Percentiles rank a stretch among this genome's conserved stretches.
Evolutionary conservation across 2,797 vertebrate species (phyloP).

Genomic region (Harpagifer antarcticus): DNA sequence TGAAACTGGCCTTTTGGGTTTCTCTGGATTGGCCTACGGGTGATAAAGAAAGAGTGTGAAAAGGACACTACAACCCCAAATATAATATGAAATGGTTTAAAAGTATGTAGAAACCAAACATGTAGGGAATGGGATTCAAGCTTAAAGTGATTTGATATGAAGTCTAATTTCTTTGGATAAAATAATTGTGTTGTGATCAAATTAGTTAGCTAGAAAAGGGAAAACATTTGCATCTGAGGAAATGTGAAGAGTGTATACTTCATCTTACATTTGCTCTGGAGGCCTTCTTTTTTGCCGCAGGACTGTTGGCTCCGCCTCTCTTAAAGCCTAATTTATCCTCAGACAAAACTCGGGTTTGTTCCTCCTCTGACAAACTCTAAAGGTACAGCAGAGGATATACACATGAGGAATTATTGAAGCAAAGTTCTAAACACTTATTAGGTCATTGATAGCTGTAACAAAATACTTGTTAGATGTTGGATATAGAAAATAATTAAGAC

Average conservation of each 20-base stretch:
- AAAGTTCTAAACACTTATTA: fast-evolving
- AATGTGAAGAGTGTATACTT: not conserved
- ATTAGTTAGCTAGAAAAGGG: not conserved
- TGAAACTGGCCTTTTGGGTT: conserved; percentile 95
- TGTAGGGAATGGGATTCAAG: not conserved
- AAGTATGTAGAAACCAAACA: not conserved
- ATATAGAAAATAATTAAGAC: conserved; percentile 56
- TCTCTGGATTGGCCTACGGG: conserved; percentile 88
- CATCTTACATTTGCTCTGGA: conserved; percentile 88
- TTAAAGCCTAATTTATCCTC: conserved; percentile 94
- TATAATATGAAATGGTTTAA: not conserved
- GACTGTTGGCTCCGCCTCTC: conserved; percentile 85
- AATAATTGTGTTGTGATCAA: not conserved
- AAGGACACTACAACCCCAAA: not conserved
- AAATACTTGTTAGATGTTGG: too few species aligned
- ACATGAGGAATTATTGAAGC: not conserved
- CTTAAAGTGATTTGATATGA: not conserved
- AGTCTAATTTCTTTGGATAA: not conserved
- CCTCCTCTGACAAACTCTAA: conserved; percentile 94
- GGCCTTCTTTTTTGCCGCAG: conserved; percentile 89
- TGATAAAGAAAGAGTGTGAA: not conserved
- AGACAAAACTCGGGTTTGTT: conserved; percentile 93
- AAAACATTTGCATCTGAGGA: not conserved
- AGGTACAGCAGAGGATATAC: conserved; percentile 5
- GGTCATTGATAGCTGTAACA: too few species aligned